Conservation (phyloP, 2,888 invertebrate genomes). For the Cerceris ruficornis region DNA sequence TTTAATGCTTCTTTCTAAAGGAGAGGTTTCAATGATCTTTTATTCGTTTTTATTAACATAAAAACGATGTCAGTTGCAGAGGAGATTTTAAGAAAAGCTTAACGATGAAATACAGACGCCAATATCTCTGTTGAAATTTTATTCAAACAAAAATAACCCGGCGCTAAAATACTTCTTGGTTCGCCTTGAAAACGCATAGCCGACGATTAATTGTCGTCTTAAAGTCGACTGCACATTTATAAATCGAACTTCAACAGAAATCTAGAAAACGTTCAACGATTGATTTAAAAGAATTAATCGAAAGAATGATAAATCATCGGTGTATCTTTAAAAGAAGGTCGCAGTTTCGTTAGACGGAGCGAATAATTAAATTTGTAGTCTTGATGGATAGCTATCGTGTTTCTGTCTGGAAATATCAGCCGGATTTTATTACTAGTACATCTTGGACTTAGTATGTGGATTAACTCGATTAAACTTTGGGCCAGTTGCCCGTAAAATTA, state of each 20-base stretch:
- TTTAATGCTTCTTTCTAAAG: too few relatives aligned
- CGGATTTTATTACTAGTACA: slow-evolving; percentile 27
- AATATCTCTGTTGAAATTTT: slow-evolving; percentile 71
- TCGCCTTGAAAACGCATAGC: slow-evolving; percentile 65
- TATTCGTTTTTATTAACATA: background rate
- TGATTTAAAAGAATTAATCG: too few relatives aligned
- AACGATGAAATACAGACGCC: slow-evolving; percentile 62
- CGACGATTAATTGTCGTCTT: slow-evolving; percentile 33
- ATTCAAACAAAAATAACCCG: slow-evolving; percentile 71
- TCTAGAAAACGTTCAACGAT: too few relatives aligned
- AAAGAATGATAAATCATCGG: too few relatives aligned
- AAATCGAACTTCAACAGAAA: too few relatives aligned
- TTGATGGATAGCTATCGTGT: slow-evolving; percentile 9
- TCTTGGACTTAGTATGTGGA: slow-evolving; percentile 18
- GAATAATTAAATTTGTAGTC: background rate
- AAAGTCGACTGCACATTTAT: too few relatives aligned
- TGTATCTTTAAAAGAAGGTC: too few relatives aligned
- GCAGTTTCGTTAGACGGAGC: too few relatives aligned
- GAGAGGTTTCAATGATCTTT: too few relatives aligned
- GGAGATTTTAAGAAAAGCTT: slow-evolving; percentile 4
- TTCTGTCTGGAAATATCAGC: background rate
- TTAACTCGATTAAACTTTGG: slow-evolving; percentile 31
- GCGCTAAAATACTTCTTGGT: slow-evolving; percentile 64
- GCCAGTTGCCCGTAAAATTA: slow-evolving; percentile 48
- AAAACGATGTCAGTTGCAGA: background rate